Evolutionary conservation across 2,113 vertebrate species (phyloP).

Genomic region (Forbesichthys papilliferus): DNA sequence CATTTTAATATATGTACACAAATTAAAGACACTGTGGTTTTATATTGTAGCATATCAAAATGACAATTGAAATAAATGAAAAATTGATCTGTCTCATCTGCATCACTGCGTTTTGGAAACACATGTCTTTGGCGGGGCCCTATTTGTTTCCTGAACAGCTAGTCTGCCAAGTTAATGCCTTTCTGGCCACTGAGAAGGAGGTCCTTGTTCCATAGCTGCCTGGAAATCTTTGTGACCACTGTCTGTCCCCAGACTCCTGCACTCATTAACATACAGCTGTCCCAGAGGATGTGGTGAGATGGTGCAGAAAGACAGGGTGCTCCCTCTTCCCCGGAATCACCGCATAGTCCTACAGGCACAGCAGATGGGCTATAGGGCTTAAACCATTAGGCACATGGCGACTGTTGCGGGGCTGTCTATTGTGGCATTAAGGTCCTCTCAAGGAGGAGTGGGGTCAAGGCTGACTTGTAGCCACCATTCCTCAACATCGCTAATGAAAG

Average conservation of each 20-base stretch:
- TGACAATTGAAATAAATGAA: constrained; percentile 1
- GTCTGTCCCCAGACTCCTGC: constrained; percentile 83
- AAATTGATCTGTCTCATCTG: constrained; percentile 18
- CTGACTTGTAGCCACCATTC: constrained; percentile 36
- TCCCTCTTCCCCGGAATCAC: constrained; percentile 51
- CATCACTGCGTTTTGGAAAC: constrained; percentile 43
- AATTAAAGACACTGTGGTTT: no score
- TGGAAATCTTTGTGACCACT: constrained; percentile 85
- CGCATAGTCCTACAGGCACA: constrained; percentile 63
- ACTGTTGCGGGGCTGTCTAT: constrained; percentile 83
- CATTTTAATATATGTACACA: no score
- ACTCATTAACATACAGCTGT: constrained; percentile 99
- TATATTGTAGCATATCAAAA: not conserved
- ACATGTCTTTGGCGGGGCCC: constrained; percentile 66
- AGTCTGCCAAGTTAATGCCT: constrained; percentile 90
- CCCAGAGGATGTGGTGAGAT: constrained; percentile 84
- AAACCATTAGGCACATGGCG: constrained; percentile 80
- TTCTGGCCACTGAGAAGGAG: constrained; percentile 83
- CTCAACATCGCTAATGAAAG: constrained; percentile 38
- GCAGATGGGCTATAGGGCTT: constrained; percentile 91
- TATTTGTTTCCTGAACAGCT: constrained; percentile 86
- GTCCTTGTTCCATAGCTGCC: constrained; percentile 83
- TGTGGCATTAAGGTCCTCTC: constrained; percentile 83
- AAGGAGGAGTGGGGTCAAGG: constrained; percentile 67
- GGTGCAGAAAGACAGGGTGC: constrained; percentile 60